Conservation (phyloP, 2,888 invertebrate species). For the Acholoe squamosa region DNA sequence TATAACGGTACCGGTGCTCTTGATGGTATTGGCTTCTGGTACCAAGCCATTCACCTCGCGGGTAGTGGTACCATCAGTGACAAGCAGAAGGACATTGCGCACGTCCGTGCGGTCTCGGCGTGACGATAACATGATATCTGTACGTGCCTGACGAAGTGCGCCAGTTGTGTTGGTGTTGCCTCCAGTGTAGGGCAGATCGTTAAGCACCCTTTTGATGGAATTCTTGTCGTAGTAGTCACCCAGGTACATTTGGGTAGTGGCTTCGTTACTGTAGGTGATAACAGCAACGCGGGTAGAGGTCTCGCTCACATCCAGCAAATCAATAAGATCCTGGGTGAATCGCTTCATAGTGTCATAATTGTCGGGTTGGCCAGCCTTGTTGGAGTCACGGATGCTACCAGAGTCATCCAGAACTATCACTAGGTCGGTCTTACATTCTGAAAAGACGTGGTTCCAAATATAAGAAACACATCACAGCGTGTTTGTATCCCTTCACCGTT, state of each 20-base stretch:
- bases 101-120: slow-evolving; percentile 5
- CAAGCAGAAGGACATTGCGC: slow-evolving; percentile 22
- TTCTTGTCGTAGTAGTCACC: slow-evolving; percentile 34
- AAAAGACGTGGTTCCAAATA: slow-evolving; percentile 31
- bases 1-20: slow-evolving; percentile 11
- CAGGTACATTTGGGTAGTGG: not conserved
- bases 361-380: slow-evolving; percentile 34
- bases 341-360: slow-evolving; percentile 36
- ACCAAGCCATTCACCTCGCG: slow-evolving; percentile 20
- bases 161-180: slow-evolving; percentile 63
- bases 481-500: not conserved
- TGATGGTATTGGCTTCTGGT: slow-evolving; percentile 39
- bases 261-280: slow-evolving; percentile 50
- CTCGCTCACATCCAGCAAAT: not conserved
- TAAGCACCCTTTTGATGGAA: not conserved
- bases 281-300: not conserved
- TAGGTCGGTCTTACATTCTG: slow-evolving; percentile 57
- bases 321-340: not conserved
- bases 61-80: slow-evolving; percentile 58
- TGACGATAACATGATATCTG: not conserved
- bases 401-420: slow-evolving; percentile 52
- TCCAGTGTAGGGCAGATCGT: slow-evolving; percentile 33
- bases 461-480: not conserved
- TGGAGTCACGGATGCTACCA: slow-evolving; percentile 49
- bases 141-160: not conserved